Evolutionary conservation across 2,797 vertebrate species (phyloP).

Genomic region (Rhinophrynus dorsalis): DNA sequence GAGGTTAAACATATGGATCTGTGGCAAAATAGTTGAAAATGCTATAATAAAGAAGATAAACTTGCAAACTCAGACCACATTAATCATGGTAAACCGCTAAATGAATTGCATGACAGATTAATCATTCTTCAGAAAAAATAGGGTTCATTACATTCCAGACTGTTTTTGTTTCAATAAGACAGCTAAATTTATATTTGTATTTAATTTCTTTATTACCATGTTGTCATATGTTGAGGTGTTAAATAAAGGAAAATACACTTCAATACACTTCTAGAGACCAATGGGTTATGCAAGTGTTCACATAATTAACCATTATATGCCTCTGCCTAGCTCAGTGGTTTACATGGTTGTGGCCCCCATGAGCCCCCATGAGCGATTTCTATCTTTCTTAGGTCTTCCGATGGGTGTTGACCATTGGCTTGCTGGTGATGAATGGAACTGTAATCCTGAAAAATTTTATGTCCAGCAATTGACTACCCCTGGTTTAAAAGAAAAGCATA

Average conservation of each 20-base stretch:
- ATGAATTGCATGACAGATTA: conserved; percentile 44
- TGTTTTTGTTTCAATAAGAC: conserved; percentile 32
- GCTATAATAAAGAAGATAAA: conserved; percentile 39
- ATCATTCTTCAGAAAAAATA: conserved; percentile 39
- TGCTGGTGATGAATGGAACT: too few species aligned
- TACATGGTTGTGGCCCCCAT: too few species aligned
- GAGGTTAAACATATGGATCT: conserved; percentile 3
- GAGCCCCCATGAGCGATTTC: too few species aligned
- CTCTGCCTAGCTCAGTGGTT: too few species aligned
- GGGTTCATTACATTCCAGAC: conserved; percentile 26
- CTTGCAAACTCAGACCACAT: conserved; percentile 16
- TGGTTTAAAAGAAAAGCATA: too few species aligned
- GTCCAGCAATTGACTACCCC: too few species aligned
- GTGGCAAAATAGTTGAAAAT: conserved; percentile 28
- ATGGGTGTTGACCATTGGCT: too few species aligned
- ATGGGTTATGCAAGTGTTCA: too few species aligned
- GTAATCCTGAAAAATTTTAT: too few species aligned
- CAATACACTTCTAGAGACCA: too few species aligned
- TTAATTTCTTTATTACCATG: conserved; percentile 8
- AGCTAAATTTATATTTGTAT: conserved; percentile 31
- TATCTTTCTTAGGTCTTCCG: too few species aligned
- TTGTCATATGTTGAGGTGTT: not conserved
- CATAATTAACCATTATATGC: too few species aligned
- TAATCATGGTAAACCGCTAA: conserved; percentile 48
- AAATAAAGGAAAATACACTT: not conserved